Evolutionary conservation across 2,888 invertebrate genomes (phyloP).

Genomic region (Thecocarcelia acutangulata): DNA sequence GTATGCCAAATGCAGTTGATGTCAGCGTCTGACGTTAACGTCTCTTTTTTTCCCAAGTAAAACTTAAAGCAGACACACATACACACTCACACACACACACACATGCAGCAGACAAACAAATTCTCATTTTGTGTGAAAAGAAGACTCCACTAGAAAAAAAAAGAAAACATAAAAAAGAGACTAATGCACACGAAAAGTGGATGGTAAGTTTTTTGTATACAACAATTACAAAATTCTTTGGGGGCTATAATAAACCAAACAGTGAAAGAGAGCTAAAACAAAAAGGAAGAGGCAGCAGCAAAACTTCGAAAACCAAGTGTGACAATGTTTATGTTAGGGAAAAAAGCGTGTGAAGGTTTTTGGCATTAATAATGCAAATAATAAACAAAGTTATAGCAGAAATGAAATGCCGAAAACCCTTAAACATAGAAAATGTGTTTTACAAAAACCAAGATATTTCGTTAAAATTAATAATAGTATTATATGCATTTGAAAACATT

Average conservation of each 20-base stretch:
- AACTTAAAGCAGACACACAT: neutral
- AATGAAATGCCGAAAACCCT: no score
- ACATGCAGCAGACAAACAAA: neutral
- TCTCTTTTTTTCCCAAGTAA: slow-evolving; percentile 10
- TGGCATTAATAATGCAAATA: slow-evolving; percentile 41
- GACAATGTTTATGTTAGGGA: neutral
- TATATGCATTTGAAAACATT: no score
- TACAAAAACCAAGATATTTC: no score
- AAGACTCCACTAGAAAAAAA: slow-evolving; percentile 8
- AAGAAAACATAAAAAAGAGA: slow-evolving; percentile 16
- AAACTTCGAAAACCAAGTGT: slow-evolving; percentile 24
- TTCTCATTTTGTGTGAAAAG: neutral
- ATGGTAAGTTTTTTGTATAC: slow-evolving; percentile 51
- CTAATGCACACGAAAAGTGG: slow-evolving; percentile 31
- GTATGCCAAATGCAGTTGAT: slow-evolving; percentile 75
- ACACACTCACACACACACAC: neutral
- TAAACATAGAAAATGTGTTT: no score
- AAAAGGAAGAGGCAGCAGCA: neutral
- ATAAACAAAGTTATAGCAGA: neutral
- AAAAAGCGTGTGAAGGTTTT: slow-evolving; percentile 16
- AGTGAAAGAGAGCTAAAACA: neutral
- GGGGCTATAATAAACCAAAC: slow-evolving; percentile 20
- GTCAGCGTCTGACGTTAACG: slow-evolving; percentile 44
- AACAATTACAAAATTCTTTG: slow-evolving; percentile 16
- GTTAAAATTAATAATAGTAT: no score